These are phyloP conservation scores for Macropodus opercularis DNA, from an alignment of 2,797 vertebrate species.

Conservation along the genomic window DNA sequence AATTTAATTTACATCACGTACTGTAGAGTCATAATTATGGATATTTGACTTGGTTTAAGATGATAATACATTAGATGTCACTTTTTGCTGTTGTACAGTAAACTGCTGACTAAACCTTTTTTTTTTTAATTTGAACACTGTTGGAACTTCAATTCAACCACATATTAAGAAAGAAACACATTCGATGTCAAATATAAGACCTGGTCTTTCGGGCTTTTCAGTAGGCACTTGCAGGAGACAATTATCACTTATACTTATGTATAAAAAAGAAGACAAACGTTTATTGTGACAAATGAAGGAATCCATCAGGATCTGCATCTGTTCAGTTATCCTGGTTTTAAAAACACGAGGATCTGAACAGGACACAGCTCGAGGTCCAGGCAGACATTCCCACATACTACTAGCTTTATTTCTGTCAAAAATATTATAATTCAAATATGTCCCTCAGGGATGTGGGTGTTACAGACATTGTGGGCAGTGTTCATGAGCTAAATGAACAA, in stretches of 20 bases:
- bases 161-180: background rate
- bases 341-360: background rate
- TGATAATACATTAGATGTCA: background rate
- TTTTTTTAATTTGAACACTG: too few relatives aligned
- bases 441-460: constrained; percentile 14
- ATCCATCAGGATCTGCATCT: background rate
- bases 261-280: constrained; percentile 14
- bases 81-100: background rate
- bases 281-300: constrained; percentile 17
- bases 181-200: background rate
- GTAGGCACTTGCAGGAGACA: background rate
- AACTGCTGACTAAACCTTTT: too few relatives aligned
- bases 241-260: background rate
- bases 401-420: constrained; percentile 16
- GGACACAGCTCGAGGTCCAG: too few relatives aligned
- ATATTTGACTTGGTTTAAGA: background rate
- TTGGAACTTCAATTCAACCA: too few relatives aligned
- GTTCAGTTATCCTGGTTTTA: background rate
- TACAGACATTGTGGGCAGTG: constrained; percentile 20
- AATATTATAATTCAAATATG: constrained; percentile 16
- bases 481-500: constrained; percentile 29
- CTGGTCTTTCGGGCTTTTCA: background rate
- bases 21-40: background rate
- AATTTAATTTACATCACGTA: background rate
- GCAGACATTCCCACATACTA: too few relatives aligned